Evolutionary conservation across 2,797 vertebrate species (phyloP), one percentile per base, ranked within the genome.

Genomic region (Sorex maritimensis): DNA sequence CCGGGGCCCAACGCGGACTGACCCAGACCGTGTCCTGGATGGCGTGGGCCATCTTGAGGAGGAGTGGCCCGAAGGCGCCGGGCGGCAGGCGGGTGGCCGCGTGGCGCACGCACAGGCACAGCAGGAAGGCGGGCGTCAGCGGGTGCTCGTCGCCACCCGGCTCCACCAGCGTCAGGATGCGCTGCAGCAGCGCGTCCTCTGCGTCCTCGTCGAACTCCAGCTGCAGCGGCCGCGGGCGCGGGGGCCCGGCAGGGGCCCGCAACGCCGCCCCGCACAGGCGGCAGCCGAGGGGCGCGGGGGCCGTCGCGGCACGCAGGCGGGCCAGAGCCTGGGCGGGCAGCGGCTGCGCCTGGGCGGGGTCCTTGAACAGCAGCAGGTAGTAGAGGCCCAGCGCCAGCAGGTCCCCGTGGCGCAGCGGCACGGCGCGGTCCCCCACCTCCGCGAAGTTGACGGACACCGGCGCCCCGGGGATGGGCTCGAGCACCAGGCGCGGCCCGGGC

Each of bases 311-410:
- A 17, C 98, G 98, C 23, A 99, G 98, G 92, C 98, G 97, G 41
- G 98, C 98, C 95, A 99, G 97, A 17, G 99, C 99, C 97, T 98
- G 99, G 0, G 98, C 94, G 0, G 99, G 99, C 95, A 99, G 98
- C 0, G 98, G 98, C 96, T 98, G 99, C 9, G 99, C 98, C 46
- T 98, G 98, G 1, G 97, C 96, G 0, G 99, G 99, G 96, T 99
- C 99, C 97, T 99, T 99, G 98, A 99, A 99, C 86, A 99, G 98
- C 92, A 99, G 99, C 97, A 99, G 98, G 98, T 99, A 99, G 97
- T 99, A 99, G 6, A 98, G 98, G 11, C 99, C 99, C 0, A 99
- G 98, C 21, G 99, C 99, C 41, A 99, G 98, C 91, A 99, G 98
- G 98, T 99, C 99, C 0, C 99, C 99, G 0, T 99, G 99, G 4